Conservation (phyloP, 1,140 invertebrate species). For the Nasonia longicornis region DNA sequence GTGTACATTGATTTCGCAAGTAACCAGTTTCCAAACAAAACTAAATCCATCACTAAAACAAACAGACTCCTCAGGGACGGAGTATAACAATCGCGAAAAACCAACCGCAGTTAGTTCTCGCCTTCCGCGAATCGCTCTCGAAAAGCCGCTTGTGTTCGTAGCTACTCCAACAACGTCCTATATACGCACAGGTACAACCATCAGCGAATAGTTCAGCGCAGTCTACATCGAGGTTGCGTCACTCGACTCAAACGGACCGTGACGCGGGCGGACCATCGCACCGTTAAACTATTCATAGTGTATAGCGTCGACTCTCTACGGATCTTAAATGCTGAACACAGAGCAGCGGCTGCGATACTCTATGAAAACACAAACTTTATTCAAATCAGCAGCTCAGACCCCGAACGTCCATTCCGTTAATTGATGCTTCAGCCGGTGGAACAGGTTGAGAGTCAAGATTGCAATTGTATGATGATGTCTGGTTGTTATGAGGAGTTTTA, state of each 20-base stretch:
- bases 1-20: no score
- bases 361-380: constrained; percentile 40
- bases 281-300: constrained; percentile 37
- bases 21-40: no score
- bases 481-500: background rate
- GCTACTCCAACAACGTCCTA: background rate
- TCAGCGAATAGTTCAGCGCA: background rate
- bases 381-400: constrained; percentile 20
- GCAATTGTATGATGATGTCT: background rate
- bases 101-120: background rate
- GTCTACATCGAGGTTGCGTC: constrained; percentile 21
- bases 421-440: background rate
- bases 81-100: background rate
- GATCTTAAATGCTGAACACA: background rate
- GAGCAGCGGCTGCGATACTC: background rate
- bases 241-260: constrained; percentile 25
- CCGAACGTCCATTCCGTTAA: background rate
- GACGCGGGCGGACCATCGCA: background rate
- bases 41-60: background rate
- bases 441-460: background rate
- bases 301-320: background rate
- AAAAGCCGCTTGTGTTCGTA: background rate
- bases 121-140: background rate
- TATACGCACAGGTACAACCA: background rate
- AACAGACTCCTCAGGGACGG: background rate